A percentile compares a stretch with the other conserved stretches of the same genome.
phyloP scores from a whole-genome alignment of 2,888 invertebrate genomes.

The Hololepta plana region DNA sequence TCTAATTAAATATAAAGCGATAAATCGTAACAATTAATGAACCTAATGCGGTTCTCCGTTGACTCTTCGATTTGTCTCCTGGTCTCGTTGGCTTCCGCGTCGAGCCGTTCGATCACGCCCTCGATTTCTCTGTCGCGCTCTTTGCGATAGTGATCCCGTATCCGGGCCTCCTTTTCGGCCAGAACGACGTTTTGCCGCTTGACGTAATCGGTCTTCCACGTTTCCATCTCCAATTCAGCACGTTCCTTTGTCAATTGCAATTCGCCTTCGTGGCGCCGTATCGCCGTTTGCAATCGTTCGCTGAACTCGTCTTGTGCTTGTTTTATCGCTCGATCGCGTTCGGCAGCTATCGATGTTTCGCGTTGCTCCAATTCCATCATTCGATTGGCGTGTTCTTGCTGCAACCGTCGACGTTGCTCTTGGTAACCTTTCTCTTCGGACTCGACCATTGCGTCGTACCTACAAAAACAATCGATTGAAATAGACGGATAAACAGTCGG shows the following conservation, averaged over 20 bases:
- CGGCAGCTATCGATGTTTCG: conserved; percentile 25
- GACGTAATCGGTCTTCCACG: conserved; percentile 42
- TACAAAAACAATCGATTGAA: conserved; percentile 12
- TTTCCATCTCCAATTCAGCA: conserved; percentile 39
- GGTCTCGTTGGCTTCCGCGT: conserved; percentile 42
- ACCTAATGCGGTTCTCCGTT: conserved; percentile 30
- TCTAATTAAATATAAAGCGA: neutral
- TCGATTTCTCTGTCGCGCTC: conserved; percentile 70
- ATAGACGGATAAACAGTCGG: no score
- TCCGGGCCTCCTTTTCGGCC: conserved; percentile 45
- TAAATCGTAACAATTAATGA: no score
- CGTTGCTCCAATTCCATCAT: conserved; percentile 29
- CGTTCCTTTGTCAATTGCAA: conserved; percentile 39
- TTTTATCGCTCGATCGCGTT: conserved; percentile 30
- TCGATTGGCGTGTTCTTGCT: conserved; percentile 28
- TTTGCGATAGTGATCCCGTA: conserved; percentile 48
- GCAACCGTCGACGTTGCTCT: conserved; percentile 32
- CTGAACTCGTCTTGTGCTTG: conserved; percentile 30
- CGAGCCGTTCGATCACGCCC: conserved; percentile 47
- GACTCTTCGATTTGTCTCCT: conserved; percentile 40
- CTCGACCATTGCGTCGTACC: conserved; percentile 35
- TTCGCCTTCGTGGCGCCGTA: conserved; percentile 32
- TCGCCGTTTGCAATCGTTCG: conserved; percentile 28
- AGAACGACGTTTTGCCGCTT: conserved; percentile 40
- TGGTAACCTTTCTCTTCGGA: conserved; percentile 35